Conservation (phyloP, 2,888 invertebrate species). For the Chesias legatella region DNA sequence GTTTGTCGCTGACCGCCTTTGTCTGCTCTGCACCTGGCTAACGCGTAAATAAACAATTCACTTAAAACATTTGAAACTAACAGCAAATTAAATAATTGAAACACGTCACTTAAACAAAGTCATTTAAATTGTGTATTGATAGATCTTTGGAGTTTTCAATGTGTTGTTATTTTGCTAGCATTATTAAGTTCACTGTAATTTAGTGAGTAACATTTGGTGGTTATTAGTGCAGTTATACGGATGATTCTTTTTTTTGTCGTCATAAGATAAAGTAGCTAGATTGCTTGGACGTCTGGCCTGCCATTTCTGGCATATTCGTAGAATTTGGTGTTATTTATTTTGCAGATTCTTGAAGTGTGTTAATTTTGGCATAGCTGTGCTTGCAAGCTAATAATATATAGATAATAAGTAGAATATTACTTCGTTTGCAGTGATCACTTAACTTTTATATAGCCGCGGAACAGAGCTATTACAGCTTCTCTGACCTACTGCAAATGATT, state of each 20-base stretch:
- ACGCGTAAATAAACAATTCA: conserved; percentile 12
- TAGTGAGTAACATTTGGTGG: too few species aligned
- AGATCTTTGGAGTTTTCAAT: too few species aligned
- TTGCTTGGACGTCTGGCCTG: too few species aligned
- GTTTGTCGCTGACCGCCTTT: conserved; percentile 18
- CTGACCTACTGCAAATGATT: background rate
- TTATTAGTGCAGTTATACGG: too few species aligned
- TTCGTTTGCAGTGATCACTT: too few species aligned
- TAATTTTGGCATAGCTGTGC: conserved; percentile 2
- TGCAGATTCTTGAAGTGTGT: background rate
- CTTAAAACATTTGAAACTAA: conserved; percentile 5
- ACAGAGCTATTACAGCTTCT: too few species aligned
- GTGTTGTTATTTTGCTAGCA: too few species aligned
- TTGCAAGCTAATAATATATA: conserved; percentile 4
- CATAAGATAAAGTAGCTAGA: too few species aligned
- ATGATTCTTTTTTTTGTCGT: too few species aligned
- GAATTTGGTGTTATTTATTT: conserved; percentile 1
- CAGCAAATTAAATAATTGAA: background rate
- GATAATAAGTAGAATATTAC: background rate
- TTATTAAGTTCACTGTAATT: too few species aligned
- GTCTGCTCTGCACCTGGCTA: conserved; percentile 27
- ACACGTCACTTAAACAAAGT: background rate
- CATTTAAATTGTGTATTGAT: background rate
- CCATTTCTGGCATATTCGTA: background rate
- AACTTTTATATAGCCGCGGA: too few species aligned